Conservation (phyloP, 2,888 invertebrate species). For the Latrodectus elegans region DNA sequence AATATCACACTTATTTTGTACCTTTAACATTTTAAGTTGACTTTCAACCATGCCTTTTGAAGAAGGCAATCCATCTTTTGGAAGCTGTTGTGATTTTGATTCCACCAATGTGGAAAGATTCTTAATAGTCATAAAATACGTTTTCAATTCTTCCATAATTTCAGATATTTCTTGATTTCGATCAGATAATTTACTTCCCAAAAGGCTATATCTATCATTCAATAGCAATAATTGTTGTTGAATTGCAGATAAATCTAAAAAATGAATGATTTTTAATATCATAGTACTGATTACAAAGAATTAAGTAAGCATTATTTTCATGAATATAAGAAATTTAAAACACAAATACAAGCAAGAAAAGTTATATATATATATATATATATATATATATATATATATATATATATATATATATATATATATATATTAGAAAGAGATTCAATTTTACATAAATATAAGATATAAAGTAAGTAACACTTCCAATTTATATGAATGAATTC, state of each 20-base stretch:
- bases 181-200: constrained; percentile 90
- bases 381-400: too few relatives aligned
- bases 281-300: neutral
- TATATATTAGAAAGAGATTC: neutral
- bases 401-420: too few relatives aligned
- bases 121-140: constrained; percentile 87
- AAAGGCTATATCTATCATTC: constrained; percentile 91
- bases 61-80: constrained; percentile 83
- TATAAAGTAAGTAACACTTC: neutral
- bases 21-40: constrained; percentile 86
- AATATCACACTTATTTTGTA: constrained; percentile 76
- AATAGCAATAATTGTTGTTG: constrained; percentile 94
- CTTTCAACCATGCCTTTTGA: constrained; percentile 94
- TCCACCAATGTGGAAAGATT: constrained; percentile 88
- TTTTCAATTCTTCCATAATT: constrained; percentile 86
- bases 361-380: too few relatives aligned
- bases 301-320: neutral
- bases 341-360: neutral
- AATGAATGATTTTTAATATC: neutral
- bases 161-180: constrained; percentile 90
- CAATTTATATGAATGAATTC: too few relatives aligned
- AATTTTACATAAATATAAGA: neutral
- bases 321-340: neutral
- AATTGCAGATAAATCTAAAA: constrained; percentile 85
- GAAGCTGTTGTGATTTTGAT: constrained; percentile 87